Evolutionary conservation across 2,113 vertebrate genomes (phyloP), one percentile per base, ranked within the genome.

Genomic region (Archilochus colubris): DNA sequence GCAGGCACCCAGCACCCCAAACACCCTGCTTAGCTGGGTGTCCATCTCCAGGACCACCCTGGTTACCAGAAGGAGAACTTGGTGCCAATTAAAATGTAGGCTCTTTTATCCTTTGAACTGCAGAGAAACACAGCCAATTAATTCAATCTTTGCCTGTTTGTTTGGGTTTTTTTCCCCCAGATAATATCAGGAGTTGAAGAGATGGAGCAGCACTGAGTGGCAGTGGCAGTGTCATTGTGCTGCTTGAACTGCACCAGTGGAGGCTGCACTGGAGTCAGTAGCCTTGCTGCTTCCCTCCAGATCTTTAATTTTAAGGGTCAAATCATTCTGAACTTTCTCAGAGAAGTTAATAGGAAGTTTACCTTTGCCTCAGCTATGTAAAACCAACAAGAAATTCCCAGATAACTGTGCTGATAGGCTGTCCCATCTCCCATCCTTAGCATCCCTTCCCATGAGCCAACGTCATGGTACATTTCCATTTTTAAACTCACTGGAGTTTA

Each of bases 221-320:
- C 78, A 38, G 30, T 63, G 75, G 84, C 44, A 46, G 44, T 66
- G 69, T 28, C 5, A 73, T 79, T 77, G 79, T 40, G 78, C 57
- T 94, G 43, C 74, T 69, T 89, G 72, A 91, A 63, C 88, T 87
- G 40, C 62, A 38, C 51, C 5, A 2, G 70, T 0, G 0, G 44
- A 70, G 73, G 58, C 74, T 66, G 46, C 1, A 10, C 84, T 80
- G 83, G 30, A 77, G 75, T 9, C 2, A 0, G 59, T 10, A 74
- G 61, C 59, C 61, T 76, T 38, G 61, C 10, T 2, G 33, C 50
- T 95, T 74, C 77, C 70, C 87, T 77, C 68, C 64, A 95, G 51
- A 91, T 80, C 72, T 82, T 89, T 88, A 53, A 87, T 89, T 89
- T 87, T 80, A 85, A 77, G 85, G 85, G 72, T 95, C 89, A 91